A percentile compares a stretch with the other conserved stretches of the same genome.
Conservation (phyloP, 2,113 vertebrate species). For the Cebus imitator region DNA sequence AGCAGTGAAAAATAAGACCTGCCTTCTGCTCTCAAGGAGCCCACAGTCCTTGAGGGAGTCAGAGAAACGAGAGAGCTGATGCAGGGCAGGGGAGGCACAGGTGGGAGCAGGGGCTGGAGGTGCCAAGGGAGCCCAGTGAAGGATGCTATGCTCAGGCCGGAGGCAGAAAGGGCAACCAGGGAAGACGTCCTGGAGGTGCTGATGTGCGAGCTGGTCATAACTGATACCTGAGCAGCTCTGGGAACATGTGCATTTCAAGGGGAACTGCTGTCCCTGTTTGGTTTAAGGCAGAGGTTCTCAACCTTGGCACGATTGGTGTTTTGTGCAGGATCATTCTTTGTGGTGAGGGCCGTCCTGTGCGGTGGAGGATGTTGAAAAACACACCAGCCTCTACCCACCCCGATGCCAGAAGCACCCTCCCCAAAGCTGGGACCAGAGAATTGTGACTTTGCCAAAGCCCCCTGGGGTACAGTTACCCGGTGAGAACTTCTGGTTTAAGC, state of each 20-base stretch:
- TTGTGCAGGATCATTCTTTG: not conserved
- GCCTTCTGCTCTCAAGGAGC: not conserved
- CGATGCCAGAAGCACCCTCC: not conserved
- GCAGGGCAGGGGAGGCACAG: not conserved
- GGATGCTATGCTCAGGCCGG: too few relatives aligned
- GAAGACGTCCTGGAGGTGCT: not conserved
- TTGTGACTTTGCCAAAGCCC: too few relatives aligned
- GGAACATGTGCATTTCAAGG: too few relatives aligned
- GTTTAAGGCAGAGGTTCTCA: not conserved
- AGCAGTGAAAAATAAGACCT: not conserved
- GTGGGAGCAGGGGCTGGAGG: too few relatives aligned
- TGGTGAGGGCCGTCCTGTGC: not conserved
- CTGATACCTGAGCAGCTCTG: not conserved
- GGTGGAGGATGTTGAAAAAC: not conserved
- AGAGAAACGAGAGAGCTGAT: not conserved
- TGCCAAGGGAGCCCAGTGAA: not conserved
- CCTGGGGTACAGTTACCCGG: not conserved
- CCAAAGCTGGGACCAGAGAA: not conserved
- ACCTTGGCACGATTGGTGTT: too few relatives aligned
- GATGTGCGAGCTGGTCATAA: not conserved
- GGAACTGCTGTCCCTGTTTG: not conserved
- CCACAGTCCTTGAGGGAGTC: not conserved
- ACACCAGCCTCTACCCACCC: not conserved
- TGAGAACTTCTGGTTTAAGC: not conserved
- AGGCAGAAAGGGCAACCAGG: too few relatives aligned